These are phyloP conservation scores for Atractosteus spatula DNA, from an alignment of 2,113 vertebrate species.

Conservation along the genomic window DNA sequence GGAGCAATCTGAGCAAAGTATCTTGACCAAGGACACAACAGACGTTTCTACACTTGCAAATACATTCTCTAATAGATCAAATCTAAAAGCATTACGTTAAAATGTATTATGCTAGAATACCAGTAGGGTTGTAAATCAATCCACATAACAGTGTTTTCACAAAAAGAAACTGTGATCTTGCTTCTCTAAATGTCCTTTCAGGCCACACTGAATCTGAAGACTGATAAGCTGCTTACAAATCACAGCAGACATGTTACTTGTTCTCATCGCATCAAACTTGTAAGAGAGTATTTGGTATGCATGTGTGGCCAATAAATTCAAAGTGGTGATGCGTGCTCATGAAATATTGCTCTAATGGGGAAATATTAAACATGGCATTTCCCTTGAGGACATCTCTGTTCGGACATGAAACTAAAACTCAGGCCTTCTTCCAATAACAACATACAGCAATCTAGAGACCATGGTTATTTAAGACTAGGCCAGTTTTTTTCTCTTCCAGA, in stretches of 20 bases:
- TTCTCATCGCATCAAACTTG: neutral
- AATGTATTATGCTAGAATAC: too few species aligned
- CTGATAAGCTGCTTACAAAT: neutral
- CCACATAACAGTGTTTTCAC: too few species aligned
- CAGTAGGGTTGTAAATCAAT: too few species aligned
- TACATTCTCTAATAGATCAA: too few species aligned
- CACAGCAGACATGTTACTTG: neutral
- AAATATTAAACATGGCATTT: conserved; percentile 10
- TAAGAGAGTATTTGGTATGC: neutral
- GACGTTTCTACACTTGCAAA: too few species aligned
- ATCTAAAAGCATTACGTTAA: too few species aligned
- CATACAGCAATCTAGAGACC: neutral
- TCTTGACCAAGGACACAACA: too few species aligned
- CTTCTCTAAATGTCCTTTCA: too few species aligned
- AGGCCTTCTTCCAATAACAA: neutral
- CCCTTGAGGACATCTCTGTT: neutral
- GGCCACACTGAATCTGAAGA: neutral
- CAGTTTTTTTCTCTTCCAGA: too few species aligned
- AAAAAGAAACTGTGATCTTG: too few species aligned
- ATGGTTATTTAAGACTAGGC: neutral
- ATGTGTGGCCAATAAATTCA: conserved; percentile 4
- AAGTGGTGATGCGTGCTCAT: conserved; percentile 1
- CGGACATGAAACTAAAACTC: neutral
- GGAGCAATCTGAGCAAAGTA: too few species aligned
- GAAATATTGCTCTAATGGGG: conserved; percentile 7